Base-by-base conservation (phyloP, 2,797 vertebrate genomes). In the Hoplostethus mediterraneus region DNA sequence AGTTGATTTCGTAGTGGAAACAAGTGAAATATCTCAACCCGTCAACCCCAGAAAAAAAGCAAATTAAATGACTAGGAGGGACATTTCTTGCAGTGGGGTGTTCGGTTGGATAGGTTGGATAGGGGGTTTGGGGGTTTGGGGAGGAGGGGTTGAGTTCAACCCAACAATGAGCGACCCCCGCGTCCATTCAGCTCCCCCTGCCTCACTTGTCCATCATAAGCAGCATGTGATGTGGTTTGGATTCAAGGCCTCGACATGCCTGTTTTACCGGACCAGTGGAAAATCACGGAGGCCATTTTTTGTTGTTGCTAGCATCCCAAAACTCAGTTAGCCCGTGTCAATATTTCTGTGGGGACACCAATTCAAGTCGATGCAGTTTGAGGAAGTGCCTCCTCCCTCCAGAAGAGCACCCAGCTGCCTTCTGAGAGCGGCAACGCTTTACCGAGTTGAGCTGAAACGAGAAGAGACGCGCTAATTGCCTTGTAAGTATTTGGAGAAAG, bases 221-320 rank as follows among this genome's bases (percentile, higher is more conserved):
- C 95, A 94, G 95, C 94, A 94, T 92, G 94, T 94, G 94, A 94
- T 94, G 95, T 95, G 94, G 91, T 94, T 94, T 94, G 94, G 93
- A 94, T 94, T 95, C 95, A 92, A 30, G 16, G 45, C 21, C 56
- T 36, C 30, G 16, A 94, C 94, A 92, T 88, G 95, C 94, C 94
- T 92, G 89, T 90, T 89, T 90, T 91, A 87, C 12, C 12, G 42
- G 92, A 94, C 95, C 94, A 95, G 95, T 95, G 93, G 93, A 90
- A 93, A 93, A 90, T 93, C 92, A 90, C 90, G 93, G 91, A 93
- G 93, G 95, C 94, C 93, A 96, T 95, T 95, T 94, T 94, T 96
- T 95, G 95, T 95, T 95, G 94, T 33, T 95, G 94, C 92, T 94
- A 95, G 94, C 94, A 95, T 94, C 94, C 94, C 93, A 94, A 95